Percentiles rank a stretch among this genome's conserved stretches.
phyloP scores from a whole-genome alignment of 2,888 invertebrate species.

The Rhingia rostrata region DNA sequence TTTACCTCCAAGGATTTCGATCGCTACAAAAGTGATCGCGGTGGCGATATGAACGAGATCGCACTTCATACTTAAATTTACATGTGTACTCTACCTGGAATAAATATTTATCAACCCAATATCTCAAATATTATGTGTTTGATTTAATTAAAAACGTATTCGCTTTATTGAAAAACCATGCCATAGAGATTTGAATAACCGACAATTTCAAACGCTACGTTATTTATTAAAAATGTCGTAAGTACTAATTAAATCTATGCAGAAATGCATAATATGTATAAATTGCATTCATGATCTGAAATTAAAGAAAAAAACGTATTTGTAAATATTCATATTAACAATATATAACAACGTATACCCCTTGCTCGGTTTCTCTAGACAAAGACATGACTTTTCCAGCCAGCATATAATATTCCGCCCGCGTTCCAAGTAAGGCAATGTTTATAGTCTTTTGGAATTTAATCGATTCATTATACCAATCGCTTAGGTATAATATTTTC shows the following conservation, averaged over 20 bases:
- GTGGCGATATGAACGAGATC: too few relatives aligned
- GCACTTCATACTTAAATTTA: too few relatives aligned
- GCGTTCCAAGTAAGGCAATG: slow-evolving; percentile 20
- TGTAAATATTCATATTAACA: background rate
- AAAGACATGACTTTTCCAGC: slow-evolving; percentile 43
- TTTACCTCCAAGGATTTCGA: too few relatives aligned
- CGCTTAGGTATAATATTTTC: slow-evolving; percentile 11
- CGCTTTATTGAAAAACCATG: too few relatives aligned
- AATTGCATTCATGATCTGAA: slow-evolving; percentile 42
- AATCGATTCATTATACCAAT: slow-evolving; percentile 31
- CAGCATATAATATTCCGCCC: slow-evolving; percentile 28
- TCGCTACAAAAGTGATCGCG: too few relatives aligned
- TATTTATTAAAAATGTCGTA: background rate
- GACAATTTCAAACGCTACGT: too few relatives aligned
- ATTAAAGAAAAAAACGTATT: background rate
- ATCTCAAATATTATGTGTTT: too few relatives aligned
- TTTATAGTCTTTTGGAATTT: slow-evolving; percentile 29
- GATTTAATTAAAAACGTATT: too few relatives aligned
- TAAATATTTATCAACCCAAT: too few relatives aligned
- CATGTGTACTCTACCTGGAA: too few relatives aligned
- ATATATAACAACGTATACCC: background rate
- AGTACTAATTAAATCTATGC: slow-evolving; percentile 23
- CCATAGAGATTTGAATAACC: too few relatives aligned
- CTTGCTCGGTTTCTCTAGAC: slow-evolving; percentile 47
- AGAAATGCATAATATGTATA: slow-evolving; percentile 40